phyloP scores from a whole-genome alignment of 2,113 vertebrate species.

The Myxocyprinus asiaticus region DNA sequence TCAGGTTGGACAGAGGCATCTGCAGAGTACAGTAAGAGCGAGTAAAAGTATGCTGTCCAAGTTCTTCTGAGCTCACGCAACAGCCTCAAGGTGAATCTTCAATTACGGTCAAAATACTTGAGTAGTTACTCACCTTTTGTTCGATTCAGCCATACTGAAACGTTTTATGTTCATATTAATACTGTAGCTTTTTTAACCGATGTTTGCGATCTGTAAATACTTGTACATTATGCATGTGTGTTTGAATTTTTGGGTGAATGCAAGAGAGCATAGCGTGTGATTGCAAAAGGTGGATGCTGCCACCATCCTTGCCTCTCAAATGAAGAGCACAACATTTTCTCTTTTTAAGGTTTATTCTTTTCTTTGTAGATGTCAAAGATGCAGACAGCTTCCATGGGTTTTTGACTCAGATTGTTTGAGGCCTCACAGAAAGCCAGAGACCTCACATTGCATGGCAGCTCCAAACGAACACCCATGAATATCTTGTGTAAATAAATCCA shows the following conservation, averaged over 20 bases:
- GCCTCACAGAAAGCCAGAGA: constrained; percentile 35
- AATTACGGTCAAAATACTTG: constrained; percentile 63
- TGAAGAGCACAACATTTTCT: constrained; percentile 74
- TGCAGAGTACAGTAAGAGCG: not conserved
- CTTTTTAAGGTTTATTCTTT: constrained; percentile 62
- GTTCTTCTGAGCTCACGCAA: not conserved
- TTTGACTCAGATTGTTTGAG: constrained; percentile 56
- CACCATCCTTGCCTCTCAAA: constrained; percentile 57
- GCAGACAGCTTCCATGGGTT: constrained; percentile 66
- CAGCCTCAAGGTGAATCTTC: constrained; percentile 34
- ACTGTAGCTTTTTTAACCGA: constrained; percentile 68
- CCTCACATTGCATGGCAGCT: constrained; percentile 58
- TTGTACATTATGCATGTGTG: constrained; percentile 66
- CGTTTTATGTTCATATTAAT: constrained; percentile 62
- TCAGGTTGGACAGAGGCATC: not conserved
- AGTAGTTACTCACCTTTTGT: constrained; percentile 64
- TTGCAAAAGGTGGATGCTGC: constrained; percentile 30
- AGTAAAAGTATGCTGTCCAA: constrained; percentile 4
- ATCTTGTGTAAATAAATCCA: constrained; percentile 18
- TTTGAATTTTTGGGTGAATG: constrained; percentile 52
- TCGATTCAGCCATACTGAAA: constrained; percentile 54
- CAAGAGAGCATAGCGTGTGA: constrained; percentile 51
- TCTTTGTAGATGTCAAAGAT: constrained; percentile 64
- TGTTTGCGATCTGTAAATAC: constrained; percentile 71
- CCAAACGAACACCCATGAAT: constrained; percentile 29